Base-by-base conservation (phyloP, 2,113 vertebrate species). In the Miniopterus natalensis region DNA sequence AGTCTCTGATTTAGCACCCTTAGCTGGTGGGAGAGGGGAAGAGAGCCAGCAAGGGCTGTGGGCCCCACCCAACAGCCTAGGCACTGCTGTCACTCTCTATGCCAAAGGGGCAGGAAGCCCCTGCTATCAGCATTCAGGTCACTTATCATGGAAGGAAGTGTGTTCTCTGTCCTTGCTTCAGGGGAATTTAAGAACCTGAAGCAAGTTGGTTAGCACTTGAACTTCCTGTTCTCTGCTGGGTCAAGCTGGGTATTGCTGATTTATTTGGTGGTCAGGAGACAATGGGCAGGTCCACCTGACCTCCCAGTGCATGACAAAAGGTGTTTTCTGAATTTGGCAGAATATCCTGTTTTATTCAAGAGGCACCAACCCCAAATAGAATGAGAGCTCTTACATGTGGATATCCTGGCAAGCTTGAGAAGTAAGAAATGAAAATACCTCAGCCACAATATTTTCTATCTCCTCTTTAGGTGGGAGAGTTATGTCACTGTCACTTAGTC, bases 401-500 rank as follows among this genome's bases (percentile, higher is more conserved):
- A 95, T 10, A 13, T 94, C 93, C 79, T 96, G 96, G 57, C 40
- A 79, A 93, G 88, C 63, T 84, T 88, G 95, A 23, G 59, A 73
- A 92, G 93, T 90, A 94, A 97, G 96, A 97, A 97, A 97, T 84
- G 84, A 2, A 94, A 95, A 92, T 80, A 90, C 75, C 77, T 91
- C 83, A 94, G 93, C 90, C 90, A 96, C 23, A 36, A 45, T 47
- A 92, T 95, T 97, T 95, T 96, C 92, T 90, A 36, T 86, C 59
- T 57, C 66, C 57, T 88, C 94, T 96, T 98, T 93, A 96, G 96
- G 97, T 53, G 36, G 57, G 71, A 40, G 71, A 88, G 90, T 97
- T 95, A 94, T 81, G 85, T 97, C 97, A 97, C 93, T 36, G 1
- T 81, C 94, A 95, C 86, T 97, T 98, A 96, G 97, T 98, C 97